A percentile compares a stretch with the other conserved stretches of the same genome.
phyloP scores from a whole-genome alignment of 2,113 vertebrate species.

The Ranitomeya variabilis region DNA sequence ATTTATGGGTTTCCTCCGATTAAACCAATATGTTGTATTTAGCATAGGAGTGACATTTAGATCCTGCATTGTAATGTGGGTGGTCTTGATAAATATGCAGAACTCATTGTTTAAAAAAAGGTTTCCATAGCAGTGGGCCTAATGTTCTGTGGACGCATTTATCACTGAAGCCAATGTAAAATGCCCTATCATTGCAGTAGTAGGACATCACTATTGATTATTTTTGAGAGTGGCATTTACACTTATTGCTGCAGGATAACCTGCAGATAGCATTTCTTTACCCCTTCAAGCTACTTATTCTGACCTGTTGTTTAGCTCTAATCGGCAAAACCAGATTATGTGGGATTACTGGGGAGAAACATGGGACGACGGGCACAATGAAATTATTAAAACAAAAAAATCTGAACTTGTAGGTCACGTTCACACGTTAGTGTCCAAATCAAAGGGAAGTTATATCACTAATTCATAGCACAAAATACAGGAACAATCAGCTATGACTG shows the following conservation, averaged over 20 bases:
- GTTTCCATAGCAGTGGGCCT: not conserved
- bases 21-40: not conserved
- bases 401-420: too few relatives aligned
- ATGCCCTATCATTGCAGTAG: not conserved
- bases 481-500: too few relatives aligned
- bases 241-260: not conserved
- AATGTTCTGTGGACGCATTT: not conserved
- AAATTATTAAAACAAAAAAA: not conserved
- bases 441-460: too few relatives aligned
- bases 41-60: not conserved
- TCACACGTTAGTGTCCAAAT: too few relatives aligned
- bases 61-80: not conserved
- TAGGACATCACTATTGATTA: not conserved
- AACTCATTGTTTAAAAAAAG: not conserved
- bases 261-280: not conserved
- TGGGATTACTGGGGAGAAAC: not conserved
- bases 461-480: too few relatives aligned
- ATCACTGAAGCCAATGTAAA: not conserved
- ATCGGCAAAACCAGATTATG: not conserved
- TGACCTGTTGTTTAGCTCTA: not conserved
- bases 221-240: not conserved
- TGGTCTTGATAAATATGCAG: constrained; percentile 2
- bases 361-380: not conserved
- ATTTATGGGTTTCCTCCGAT: not conserved
- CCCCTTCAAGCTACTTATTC: not conserved